Conservation (phyloP, 1,140 invertebrate genomes). For the Drosophila lowei region DNA sequence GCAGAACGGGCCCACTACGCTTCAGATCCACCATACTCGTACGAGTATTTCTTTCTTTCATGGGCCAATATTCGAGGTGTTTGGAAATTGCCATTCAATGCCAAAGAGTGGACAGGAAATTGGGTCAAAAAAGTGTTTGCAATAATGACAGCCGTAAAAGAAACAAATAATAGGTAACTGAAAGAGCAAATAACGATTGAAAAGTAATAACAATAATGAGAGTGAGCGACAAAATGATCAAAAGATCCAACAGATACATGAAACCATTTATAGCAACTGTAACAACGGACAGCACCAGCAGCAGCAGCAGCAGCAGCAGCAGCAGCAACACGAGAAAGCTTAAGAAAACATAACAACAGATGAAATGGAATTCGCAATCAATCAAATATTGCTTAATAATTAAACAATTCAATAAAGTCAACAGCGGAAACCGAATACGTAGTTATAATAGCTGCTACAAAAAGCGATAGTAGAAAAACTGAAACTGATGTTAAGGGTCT, state of each 20-base stretch:
- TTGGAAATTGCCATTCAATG: conserved; percentile 50
- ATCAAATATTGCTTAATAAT: conserved; percentile 83
- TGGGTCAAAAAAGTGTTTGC: conserved; percentile 71
- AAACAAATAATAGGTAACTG: conserved; percentile 25
- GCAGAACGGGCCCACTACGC: conserved; percentile 33
- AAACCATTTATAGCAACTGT: conserved; percentile 50
- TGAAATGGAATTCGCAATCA: conserved; percentile 80
- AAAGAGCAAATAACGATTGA: conserved; percentile 58
- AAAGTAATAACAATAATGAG: conserved; percentile 79
- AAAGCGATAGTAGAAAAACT: conserved; percentile 11
- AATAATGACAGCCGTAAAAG: conserved; percentile 45
- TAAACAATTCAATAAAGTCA: conserved; percentile 81
- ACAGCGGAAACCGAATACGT: conserved; percentile 55
- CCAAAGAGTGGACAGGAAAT: conserved; percentile 52
- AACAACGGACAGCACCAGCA: conserved; percentile 28
- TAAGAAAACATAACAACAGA: conserved; percentile 74
- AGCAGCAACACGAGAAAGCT: conserved; percentile 63
- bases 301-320: conserved; percentile 30
- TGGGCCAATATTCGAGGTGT: conserved; percentile 7
- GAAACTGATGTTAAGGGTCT: conserved; percentile 1
- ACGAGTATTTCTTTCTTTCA: conserved; percentile 22
- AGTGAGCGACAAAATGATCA: conserved; percentile 69
- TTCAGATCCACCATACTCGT: conserved; percentile 3
- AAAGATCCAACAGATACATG: conserved; percentile 40
- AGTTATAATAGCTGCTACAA: conserved; percentile 60